Evolutionary conservation across 2,113 vertebrate species (phyloP), one percentile per base, ranked within the genome.

Genomic region (Trichechus manatus): DNA sequence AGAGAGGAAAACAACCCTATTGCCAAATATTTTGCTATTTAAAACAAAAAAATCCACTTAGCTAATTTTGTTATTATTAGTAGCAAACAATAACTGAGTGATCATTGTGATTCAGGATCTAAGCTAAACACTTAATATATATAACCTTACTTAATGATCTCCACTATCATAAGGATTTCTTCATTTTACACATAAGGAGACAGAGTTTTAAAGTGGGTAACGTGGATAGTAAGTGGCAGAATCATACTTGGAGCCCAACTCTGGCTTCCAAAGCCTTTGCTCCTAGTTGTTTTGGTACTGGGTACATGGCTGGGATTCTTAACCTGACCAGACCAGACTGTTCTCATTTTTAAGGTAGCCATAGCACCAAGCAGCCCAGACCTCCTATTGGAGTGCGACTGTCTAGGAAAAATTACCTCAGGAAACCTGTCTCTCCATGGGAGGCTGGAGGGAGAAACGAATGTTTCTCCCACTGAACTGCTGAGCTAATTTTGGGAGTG

Each of bases 391-490:
- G 64, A 89, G 68, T 6, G 11, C 14, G 22, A 88, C 53, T 63
- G 27, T 64, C 75, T 72, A 82, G 47, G 42, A 97, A 39, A 74
- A 87, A 89, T 11, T 33, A 29, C 72, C 64, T 59, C 31, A 44
- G 89, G 68, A 91, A 93, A 90, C 78, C 53, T 47, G 81, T 68
- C 75, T 53, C 23, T 83, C 75, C 47, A 86, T 81, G 59, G 42
- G 74, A 90, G 78, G 20, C 15, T 39, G 3, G 50, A 33, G 33
- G 7, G 29, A 87, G 19, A 91, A 79, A 87, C 23, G 29, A 39
- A 9, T 39, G 77, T 81, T 84, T 95, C 64, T 39, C 36, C 39
- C 25, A 44, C 36, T 75, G 72, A 25, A 75, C 42, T 15, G 23
- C 25, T 9, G n/a, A 39, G 50, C 74, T 90, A 27, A 79, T 50